Conservation (phyloP, 2,888 invertebrate genomes). For the Caenorhabditis sp. region DNA sequence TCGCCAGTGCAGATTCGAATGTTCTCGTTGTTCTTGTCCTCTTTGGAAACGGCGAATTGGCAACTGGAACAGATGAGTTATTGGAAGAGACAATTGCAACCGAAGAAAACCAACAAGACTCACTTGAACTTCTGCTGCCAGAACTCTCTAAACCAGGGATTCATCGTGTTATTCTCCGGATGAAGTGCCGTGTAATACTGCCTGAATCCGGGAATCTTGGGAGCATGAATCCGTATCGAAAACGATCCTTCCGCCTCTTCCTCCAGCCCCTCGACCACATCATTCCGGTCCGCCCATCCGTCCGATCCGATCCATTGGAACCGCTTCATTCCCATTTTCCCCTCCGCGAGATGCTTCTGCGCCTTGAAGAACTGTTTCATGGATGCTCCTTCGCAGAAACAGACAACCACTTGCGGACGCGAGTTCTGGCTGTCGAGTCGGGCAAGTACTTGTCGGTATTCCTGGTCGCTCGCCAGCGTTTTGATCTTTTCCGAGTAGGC, state of each 20-base stretch:
- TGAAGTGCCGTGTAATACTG: conserved; percentile 87
- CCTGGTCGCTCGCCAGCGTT: conserved; percentile 76
- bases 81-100: not conserved
- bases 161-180: conserved; percentile 87
- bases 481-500: conserved; percentile 87
- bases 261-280: conserved; percentile 88
- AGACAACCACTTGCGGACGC: conserved; percentile 85
- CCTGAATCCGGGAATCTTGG: conserved; percentile 86
- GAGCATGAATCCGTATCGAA: conserved; percentile 89
- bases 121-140: conserved; percentile 89
- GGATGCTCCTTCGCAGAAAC: conserved; percentile 90
- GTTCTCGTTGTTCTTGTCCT: conserved; percentile 73
- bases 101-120: not conserved
- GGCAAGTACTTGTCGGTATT: conserved; percentile 75
- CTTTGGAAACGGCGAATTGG: conserved; percentile 72
- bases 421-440: conserved; percentile 72
- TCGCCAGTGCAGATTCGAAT: conserved; percentile 77
- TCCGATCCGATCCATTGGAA: conserved; percentile 83
- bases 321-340: conserved; percentile 39
- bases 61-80: conserved; percentile 81
- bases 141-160: conserved; percentile 89
- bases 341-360: conserved; percentile 73
- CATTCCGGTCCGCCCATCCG: conserved; percentile 83
- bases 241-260: conserved; percentile 88
- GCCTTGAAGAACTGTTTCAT: conserved; percentile 84